Conservation (phyloP, 2,797 vertebrate genomes). For the Phoxinus dragarum region DNA sequence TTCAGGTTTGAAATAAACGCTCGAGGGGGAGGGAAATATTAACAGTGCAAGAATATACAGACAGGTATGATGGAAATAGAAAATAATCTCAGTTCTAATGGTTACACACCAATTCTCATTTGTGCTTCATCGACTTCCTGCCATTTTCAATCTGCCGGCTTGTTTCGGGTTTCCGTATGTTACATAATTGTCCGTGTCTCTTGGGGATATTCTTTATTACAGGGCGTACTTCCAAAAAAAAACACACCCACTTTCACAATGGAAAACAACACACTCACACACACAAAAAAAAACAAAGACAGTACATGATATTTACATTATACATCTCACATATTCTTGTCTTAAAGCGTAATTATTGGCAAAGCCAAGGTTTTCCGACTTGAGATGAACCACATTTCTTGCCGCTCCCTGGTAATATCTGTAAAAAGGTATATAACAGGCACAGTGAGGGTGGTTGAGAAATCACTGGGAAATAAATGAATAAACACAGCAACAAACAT, state of each 20-base stretch:
- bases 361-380: constrained; percentile 71
- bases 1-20: constrained; percentile 66
- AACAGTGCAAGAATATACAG: constrained; percentile 69
- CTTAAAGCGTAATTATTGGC: constrained; percentile 67
- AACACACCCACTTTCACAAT: constrained; percentile 63
- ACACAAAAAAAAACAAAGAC: constrained; percentile 53
- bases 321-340: constrained; percentile 66
- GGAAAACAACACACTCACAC: constrained; percentile 54
- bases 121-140: constrained; percentile 69
- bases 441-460: constrained; percentile 63
- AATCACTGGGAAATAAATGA: constrained; percentile 56
- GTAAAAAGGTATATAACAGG: constrained; percentile 65
- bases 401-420: constrained; percentile 68
- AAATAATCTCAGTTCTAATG: constrained; percentile 51
- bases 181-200: constrained; percentile 55
- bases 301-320: constrained; percentile 63
- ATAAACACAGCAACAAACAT: constrained; percentile 63
- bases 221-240: constrained; percentile 59
- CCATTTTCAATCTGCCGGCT: constrained; percentile 42
- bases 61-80: constrained; percentile 60
- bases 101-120: constrained; percentile 57
- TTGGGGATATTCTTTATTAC: constrained; percentile 60
- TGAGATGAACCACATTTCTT: constrained; percentile 68
- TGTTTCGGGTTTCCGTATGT: constrained; percentile 56
- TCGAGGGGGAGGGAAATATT: constrained; percentile 46